These are phyloP conservation scores for Hirtodrosophila histrioides DNA, from an alignment of 2,888 invertebrate species.

Conservation along the genomic window DNA sequence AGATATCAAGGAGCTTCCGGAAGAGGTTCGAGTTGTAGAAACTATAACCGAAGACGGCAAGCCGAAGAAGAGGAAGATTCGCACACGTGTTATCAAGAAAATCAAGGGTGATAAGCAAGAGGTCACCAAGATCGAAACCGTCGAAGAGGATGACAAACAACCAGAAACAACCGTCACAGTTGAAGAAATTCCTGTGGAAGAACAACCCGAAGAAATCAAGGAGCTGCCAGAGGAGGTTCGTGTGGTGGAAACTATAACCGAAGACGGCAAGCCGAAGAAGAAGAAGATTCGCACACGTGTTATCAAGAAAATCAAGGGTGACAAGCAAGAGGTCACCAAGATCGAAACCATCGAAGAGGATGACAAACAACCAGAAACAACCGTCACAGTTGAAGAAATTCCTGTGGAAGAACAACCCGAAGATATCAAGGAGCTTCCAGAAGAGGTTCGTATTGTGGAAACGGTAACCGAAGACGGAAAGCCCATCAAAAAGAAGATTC, in stretches of 20 bases:
- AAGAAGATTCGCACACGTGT: slow-evolving; percentile 24
- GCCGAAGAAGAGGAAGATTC: slow-evolving; percentile 18
- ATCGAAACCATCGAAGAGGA: slow-evolving; percentile 24
- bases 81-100: slow-evolving; percentile 22
- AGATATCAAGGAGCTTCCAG: slow-evolving; percentile 26
- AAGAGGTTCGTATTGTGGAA: slow-evolving; percentile 34
- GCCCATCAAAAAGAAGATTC: slow-evolving; percentile 36
- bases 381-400: slow-evolving; percentile 17
- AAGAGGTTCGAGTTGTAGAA: slow-evolving; percentile 18
- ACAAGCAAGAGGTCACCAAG: slow-evolving; percentile 23
- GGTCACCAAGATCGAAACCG: slow-evolving; percentile 19
- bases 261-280: slow-evolving; percentile 20
- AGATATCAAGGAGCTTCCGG: slow-evolving; percentile 15
- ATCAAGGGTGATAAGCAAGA: slow-evolving; percentile 23
- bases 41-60: slow-evolving; percentile 16
- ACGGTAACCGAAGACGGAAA: slow-evolving; percentile 26
- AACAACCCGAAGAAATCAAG: slow-evolving; percentile 17
- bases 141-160: slow-evolving; percentile 19
- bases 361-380: slow-evolving; percentile 17
- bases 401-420: slow-evolving; percentile 18
- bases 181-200: slow-evolving; percentile 13
- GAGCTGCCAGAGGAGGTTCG: slow-evolving; percentile 21
- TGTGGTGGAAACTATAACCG: slow-evolving; percentile 18
- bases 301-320: slow-evolving; percentile 22
- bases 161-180: slow-evolving; percentile 20